Conservation (phyloP, 2,113 vertebrate species). For the Seriola aureovittata region DNA sequence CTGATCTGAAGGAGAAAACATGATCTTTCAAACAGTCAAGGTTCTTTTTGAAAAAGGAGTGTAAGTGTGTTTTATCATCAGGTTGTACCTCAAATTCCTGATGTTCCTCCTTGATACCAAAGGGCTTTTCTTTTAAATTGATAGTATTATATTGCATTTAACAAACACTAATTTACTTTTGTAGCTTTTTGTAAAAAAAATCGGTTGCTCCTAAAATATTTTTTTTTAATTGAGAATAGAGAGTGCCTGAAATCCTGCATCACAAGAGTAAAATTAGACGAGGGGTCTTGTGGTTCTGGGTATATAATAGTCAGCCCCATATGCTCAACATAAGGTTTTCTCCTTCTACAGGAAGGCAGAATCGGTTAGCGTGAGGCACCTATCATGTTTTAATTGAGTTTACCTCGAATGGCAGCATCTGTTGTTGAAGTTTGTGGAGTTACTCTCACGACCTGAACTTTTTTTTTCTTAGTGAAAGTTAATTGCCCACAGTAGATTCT, state of each 20-base stretch:
- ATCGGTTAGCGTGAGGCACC: not conserved
- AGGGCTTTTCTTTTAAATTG: too few relatives aligned
- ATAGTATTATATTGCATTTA: too few relatives aligned
- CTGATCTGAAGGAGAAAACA: not conserved
- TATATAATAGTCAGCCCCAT: constrained; percentile 37
- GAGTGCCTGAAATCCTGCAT: too few relatives aligned
- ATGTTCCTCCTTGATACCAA: too few relatives aligned
- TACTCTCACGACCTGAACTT: constrained; percentile 24
- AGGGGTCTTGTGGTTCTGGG: constrained; percentile 13
- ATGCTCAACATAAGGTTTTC: constrained; percentile 41
- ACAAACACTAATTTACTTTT: too few relatives aligned
- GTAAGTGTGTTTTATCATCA: too few relatives aligned
- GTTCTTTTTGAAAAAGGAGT: too few relatives aligned
- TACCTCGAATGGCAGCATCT: constrained; percentile 41
- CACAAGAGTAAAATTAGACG: not conserved
- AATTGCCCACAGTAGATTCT: not conserved
- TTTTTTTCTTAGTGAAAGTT: not conserved
- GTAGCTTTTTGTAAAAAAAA: too few relatives aligned
- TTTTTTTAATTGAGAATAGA: too few relatives aligned
- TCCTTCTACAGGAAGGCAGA: constrained; percentile 12
- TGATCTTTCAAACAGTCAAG: too few relatives aligned
- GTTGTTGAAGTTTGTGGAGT: constrained; percentile 17
- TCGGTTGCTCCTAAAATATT: too few relatives aligned
- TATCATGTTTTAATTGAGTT: constrained; percentile 31
- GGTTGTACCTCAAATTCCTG: too few relatives aligned